These are phyloP conservation scores for Phrynocephalus guinanensis DNA, from an alignment of 2,797 vertebrate genomes.

Conservation along the genomic window DNA sequence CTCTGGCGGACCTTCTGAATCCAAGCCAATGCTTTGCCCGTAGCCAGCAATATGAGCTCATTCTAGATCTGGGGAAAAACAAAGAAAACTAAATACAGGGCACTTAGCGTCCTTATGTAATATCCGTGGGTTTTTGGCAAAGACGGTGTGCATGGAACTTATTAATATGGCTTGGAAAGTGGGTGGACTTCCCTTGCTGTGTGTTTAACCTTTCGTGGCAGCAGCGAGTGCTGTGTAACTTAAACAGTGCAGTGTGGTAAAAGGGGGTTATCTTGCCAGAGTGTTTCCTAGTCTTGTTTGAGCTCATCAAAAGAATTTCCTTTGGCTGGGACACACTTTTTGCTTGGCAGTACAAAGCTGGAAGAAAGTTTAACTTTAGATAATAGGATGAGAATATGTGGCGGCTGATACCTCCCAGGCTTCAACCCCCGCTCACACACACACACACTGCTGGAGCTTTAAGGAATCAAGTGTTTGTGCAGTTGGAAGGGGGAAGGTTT, in stretches of 20 bases:
- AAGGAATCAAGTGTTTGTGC: too few relatives aligned
- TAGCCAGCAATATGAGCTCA: constrained; percentile 40
- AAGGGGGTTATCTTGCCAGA: constrained; percentile 10
- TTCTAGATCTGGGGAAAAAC: constrained; percentile 31
- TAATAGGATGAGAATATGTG: constrained; percentile 7
- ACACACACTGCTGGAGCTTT: too few relatives aligned
- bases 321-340: constrained; percentile 25
- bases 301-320: constrained; percentile 33
- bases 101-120: constrained; percentile 47
- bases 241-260: constrained; percentile 14
- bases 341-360: background rate
- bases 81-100: constrained; percentile 41
- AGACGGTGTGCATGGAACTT: constrained; percentile 35
- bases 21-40: constrained; percentile 20
- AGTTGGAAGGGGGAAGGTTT: too few relatives aligned
- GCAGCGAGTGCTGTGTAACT: constrained; percentile 13
- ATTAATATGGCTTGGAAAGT: constrained; percentile 42
- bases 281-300: constrained; percentile 46
- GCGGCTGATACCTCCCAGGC: background rate
- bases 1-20: constrained; percentile 37
- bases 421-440: background rate
- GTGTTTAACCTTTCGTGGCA: constrained; percentile 33
- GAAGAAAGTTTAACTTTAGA: constrained; percentile 15
- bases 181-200: constrained; percentile 50
- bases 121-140: constrained; percentile 50